A percentile compares a stretch with the other conserved stretches of the same genome.
Evolutionary conservation across 2,888 invertebrate genomes (phyloP).

Genomic region (Punctoribates punctum): DNA sequence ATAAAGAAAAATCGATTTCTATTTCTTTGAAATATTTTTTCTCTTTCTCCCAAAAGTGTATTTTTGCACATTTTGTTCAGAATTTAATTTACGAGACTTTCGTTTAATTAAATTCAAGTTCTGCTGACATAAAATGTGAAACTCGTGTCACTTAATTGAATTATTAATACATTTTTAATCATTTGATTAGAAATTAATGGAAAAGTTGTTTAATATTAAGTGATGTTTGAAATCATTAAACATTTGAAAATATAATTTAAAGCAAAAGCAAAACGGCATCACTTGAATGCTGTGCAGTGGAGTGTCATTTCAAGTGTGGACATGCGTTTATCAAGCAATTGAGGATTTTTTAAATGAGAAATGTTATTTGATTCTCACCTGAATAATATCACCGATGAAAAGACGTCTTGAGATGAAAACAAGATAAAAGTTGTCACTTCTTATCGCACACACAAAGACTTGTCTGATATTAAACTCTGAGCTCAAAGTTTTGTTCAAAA

Average conservation of each 20-base stretch:
- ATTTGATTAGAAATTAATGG: no score
- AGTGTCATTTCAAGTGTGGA: conserved; percentile 11
- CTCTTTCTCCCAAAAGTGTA: no score
- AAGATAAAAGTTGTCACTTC: conserved; percentile 28
- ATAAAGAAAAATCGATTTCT: background rate
- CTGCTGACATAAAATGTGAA: background rate
- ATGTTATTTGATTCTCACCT: conserved; percentile 14
- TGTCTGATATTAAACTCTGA: conserved; percentile 12
- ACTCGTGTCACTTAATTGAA: no score
- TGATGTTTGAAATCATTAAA: background rate
- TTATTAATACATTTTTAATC: no score
- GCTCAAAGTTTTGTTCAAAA: background rate
- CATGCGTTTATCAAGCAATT: background rate
- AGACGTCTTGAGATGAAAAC: background rate
- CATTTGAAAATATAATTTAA: background rate
- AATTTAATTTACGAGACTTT: no score
- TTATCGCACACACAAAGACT: conserved; percentile 10
- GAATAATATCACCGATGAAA: background rate
- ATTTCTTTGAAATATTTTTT: no score
- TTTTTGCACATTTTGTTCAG: no score
- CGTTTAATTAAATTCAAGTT: background rate
- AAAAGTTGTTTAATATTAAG: no score
- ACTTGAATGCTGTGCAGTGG: background rate
- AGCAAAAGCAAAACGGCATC: background rate
- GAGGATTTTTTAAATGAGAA: background rate